Base-by-base conservation (phyloP, 2,888 invertebrate genomes). In the Tenthredo scrophulariae region DNA sequence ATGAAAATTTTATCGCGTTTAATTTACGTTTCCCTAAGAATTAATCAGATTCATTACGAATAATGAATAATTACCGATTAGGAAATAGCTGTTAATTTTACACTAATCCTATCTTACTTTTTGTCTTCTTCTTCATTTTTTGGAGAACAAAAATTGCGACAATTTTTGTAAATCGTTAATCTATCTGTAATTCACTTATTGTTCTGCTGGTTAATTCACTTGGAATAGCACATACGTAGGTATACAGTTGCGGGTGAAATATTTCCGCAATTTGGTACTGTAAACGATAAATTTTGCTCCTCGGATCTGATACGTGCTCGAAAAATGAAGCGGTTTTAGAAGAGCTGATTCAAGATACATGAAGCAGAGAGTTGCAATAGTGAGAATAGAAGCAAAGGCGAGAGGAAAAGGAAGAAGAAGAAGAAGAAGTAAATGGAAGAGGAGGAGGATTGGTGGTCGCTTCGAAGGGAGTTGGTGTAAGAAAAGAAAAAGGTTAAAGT, bases 261-360 rank as follows among this genome's bases (percentile, higher is more conserved):
- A 54, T 79, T 54, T 54, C 54, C 7, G 10, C 10, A n/a, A 54
- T 79, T 26, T 15, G 10, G 37, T 33, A 18, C 18, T 54, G 18
- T n/a, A n/a, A 79, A n/a, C 79, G n/a, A 79, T 79, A 79, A 54
- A 79, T 79, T 54, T 79, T 37, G 7, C 37, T 9, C 54, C n/a
- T 7, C 1, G 33, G 18, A 54, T 58, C 50, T 33, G 79, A 54
- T 79, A 79, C 79, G 79, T 79, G 79, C 29, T 29, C 37, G 0
- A n/a, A 18, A 37, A 79, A 33, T 70, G 70, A 79, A 46, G 43
- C 26, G 79, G 58, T 79, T 54, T 62, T 62, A 54, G 79, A 79
- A 79, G 54, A 79, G 54, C 79, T 79, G 79, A 79, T 79, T 79
- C 58, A 37, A 79, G 79, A 79, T 79, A 54, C 58, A 79, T 10